Evolutionary conservation across 2,113 vertebrate species (phyloP).

Genomic region (Henicopernis longicauda): DNA sequence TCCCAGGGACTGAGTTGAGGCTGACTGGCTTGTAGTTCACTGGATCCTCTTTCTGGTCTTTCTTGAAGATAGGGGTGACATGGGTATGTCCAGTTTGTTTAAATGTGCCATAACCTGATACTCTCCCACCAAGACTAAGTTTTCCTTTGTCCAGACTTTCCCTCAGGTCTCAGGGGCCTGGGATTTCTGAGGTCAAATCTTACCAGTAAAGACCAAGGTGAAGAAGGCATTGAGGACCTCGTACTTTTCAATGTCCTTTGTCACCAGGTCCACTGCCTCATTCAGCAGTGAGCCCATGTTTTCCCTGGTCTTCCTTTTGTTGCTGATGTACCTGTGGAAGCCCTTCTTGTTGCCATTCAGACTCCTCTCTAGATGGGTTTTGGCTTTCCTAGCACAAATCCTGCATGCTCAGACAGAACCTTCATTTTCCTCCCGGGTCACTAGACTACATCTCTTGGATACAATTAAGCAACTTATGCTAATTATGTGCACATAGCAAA

Average conservation of each 20-base stretch:
- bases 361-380: not conserved
- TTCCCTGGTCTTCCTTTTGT: not conserved
- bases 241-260: not conserved
- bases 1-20: not conserved
- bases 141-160: not conserved
- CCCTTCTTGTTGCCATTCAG: not conserved
- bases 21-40: not conserved
- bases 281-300: not conserved
- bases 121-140: not conserved
- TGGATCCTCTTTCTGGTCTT: not conserved
- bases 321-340: not conserved
- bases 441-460: not conserved
- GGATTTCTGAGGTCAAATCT: not conserved
- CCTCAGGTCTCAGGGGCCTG: not conserved
- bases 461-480: not conserved
- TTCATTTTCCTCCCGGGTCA: not conserved
- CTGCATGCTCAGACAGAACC: not conserved
- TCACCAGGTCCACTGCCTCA: not conserved
- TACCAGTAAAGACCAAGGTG: not conserved
- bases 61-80: not conserved
- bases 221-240: not conserved
- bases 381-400: not conserved
- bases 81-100: not conserved
- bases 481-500: not conserved
- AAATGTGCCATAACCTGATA: not conserved